phyloP scores from a whole-genome alignment of 2,888 invertebrate genomes.

The Pegoplata infirma region DNA sequence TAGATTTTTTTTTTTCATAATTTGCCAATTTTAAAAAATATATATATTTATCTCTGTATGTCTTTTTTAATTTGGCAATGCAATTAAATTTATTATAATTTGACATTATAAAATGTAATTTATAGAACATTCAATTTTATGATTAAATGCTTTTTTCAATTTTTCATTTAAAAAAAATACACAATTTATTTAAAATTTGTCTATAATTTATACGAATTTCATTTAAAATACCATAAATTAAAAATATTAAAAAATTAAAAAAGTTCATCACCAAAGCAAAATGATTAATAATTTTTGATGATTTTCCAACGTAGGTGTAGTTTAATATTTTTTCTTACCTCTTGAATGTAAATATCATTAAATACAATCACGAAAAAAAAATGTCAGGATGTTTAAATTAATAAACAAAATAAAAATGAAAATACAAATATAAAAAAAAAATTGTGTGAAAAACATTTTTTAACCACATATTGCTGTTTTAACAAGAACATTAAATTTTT shows the following conservation, averaged over 20 bases:
- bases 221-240: conserved; percentile 18
- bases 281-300: conserved; percentile 20
- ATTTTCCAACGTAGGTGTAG: neutral
- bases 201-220: conserved; percentile 27
- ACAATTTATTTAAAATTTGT: neutral
- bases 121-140: neutral
- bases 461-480: conserved; percentile 24
- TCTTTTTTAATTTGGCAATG: neutral
- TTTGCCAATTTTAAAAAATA: neutral
- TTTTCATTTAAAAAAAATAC: neutral
- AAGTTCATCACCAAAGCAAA: neutral
- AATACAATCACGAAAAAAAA: neutral
- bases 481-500: too few relatives aligned
- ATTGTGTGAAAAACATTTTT: conserved; percentile 30
- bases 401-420: conserved; percentile 1
- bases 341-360: conserved; percentile 10
- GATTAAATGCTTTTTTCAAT: neutral
- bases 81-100: conserved; percentile 6
- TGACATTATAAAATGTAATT: conserved; percentile 23
- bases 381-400: conserved; percentile 9
- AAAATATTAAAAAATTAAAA: conserved; percentile 14
- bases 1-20: too few relatives aligned
- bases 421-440: neutral
- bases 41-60: too few relatives aligned
- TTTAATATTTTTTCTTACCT: neutral